Conservation (phyloP, 2,888 invertebrate genomes). For the Alitta virens region DNA sequence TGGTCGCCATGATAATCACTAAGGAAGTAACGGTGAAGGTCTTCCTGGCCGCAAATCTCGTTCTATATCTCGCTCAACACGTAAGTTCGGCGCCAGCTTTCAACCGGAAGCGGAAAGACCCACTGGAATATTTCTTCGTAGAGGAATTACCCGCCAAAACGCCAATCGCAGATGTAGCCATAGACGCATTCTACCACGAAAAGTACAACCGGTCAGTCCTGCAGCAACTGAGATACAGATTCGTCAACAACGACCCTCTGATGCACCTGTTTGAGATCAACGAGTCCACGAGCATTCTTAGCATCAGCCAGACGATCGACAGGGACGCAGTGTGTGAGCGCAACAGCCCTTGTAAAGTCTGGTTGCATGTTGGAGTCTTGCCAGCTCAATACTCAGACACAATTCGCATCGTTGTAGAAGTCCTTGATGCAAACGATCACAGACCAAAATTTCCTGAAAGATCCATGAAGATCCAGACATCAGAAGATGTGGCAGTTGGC, state of each 20-base stretch:
- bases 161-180: conserved; percentile 7
- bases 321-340: conserved; percentile 5
- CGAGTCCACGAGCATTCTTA: background rate
- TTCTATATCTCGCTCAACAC: too few species aligned
- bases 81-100: background rate
- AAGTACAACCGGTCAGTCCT: conserved; percentile 4
- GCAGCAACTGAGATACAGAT: background rate
- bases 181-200: conserved; percentile 4
- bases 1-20: too few species aligned
- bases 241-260: background rate
- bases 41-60: too few species aligned
- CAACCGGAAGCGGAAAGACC: conserved; percentile 12
- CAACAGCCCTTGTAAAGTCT: background rate
- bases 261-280: background rate
- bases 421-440: conserved; percentile 18
- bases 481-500: conserved; percentile 15
- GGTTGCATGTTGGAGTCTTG: conserved; percentile 6
- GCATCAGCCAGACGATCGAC: conserved; percentile 4
- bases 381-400: background rate
- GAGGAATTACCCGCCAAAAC: conserved; percentile 7
- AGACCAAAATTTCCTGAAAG: conserved; percentile 8
- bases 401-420: conserved; percentile 15
- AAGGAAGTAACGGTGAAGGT: too few species aligned
- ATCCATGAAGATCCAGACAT: conserved; percentile 4
- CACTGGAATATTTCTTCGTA: conserved; percentile 16